Conservation (phyloP, 1,140 invertebrate genomes). For the Drosophila pectinifera region DNA sequence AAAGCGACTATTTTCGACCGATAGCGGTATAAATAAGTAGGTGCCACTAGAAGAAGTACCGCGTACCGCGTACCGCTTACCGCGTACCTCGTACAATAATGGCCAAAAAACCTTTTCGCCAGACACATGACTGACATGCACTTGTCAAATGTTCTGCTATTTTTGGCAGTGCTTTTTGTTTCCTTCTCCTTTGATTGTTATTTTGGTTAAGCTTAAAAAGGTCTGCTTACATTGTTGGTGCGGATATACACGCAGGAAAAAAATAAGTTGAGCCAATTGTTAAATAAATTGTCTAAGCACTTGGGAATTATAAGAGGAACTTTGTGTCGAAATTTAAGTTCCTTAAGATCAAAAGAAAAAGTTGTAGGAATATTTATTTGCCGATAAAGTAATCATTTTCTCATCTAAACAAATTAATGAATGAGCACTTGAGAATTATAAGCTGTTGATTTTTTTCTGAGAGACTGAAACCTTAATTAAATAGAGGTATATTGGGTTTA, state of each 20-base stretch:
- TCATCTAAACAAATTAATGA: too few species aligned
- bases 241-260: not conserved
- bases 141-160: conserved; percentile 75
- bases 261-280: not conserved
- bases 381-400: too few species aligned
- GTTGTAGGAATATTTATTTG: too few species aligned
- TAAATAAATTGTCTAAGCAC: not conserved
- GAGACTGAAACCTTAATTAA: too few species aligned
- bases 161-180: conserved; percentile 56
- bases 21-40: conserved; percentile 41
- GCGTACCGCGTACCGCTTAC: not conserved
- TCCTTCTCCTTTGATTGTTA: conserved; percentile 39
- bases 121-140: conserved; percentile 69
- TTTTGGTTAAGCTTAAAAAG: conserved; percentile 62
- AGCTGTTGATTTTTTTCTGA: not conserved
- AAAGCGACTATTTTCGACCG: conserved; percentile 64
- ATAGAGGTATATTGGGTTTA: not conserved
- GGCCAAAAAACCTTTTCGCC: conserved; percentile 23
- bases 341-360: not conserved
- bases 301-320: not conserved
- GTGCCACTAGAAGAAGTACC: conserved; percentile 11
- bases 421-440: too few species aligned
- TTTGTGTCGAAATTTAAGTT: not conserved
- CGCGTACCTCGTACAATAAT: conserved; percentile 37
- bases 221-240: conserved; percentile 59